phyloP scores from a whole-genome alignment of 2,888 invertebrate species.

The Cheilosia variabilis region DNA sequence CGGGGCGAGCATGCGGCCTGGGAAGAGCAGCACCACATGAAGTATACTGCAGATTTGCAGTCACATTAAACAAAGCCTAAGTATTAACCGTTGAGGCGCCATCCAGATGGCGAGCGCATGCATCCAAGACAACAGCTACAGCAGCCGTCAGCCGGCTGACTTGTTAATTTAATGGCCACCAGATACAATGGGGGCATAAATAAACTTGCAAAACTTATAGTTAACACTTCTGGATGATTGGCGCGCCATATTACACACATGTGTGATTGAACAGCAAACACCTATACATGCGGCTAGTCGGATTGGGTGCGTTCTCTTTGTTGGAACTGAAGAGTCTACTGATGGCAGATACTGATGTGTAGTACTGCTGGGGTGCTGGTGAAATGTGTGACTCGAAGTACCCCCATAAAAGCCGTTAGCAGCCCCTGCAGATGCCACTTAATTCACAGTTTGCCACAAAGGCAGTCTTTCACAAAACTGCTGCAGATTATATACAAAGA shows the following conservation, averaged over 20 bases:
- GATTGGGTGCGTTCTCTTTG: conserved; percentile 67
- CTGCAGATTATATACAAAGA: background rate
- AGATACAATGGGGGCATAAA: conserved; percentile 70
- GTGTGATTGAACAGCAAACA: conserved; percentile 14
- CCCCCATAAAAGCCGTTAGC: conserved; percentile 66
- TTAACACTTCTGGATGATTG: conserved; percentile 71
- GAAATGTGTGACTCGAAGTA: conserved; percentile 65
- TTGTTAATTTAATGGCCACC: conserved; percentile 71
- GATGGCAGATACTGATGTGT: conserved; percentile 1
- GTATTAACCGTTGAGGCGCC: conserved; percentile 64
- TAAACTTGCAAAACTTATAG: conserved; percentile 67
- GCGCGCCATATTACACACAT: conserved; percentile 16
- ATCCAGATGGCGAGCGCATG: conserved; percentile 52
- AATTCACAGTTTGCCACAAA: conserved; percentile 72
- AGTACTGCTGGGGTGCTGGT: conserved; percentile 11
- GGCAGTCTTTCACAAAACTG: conserved; percentile 27
- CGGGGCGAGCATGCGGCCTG: background rate
- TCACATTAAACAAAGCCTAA: conserved; percentile 63
- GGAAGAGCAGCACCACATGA: background rate
- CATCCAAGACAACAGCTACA: conserved; percentile 44
- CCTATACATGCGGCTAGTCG: conserved; percentile 22
- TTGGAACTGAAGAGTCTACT: conserved; percentile 36
- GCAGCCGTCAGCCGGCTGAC: conserved; percentile 37
- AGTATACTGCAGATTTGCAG: conserved; percentile 42
- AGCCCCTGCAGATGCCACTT: conserved; percentile 72